Base-by-base conservation (phyloP, 2,113 vertebrate genomes). In the Zonotrichia leucophrys region DNA sequence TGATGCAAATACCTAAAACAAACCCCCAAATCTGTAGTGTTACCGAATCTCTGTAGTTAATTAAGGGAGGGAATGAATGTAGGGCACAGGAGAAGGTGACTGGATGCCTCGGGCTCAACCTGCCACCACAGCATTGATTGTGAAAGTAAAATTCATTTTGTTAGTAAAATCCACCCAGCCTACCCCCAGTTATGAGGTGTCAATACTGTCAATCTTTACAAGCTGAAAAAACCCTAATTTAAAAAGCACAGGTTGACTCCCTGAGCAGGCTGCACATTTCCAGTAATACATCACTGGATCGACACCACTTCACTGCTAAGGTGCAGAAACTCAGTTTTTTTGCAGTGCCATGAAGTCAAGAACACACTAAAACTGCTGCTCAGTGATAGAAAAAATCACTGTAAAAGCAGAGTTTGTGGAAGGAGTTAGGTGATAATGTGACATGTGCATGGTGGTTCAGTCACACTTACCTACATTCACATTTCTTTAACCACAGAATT, bases 311-410 rank as follows among this genome's bases (percentile, higher is more conserved):
- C 78, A 58, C 42, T 79, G 87, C 76, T 74, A 73, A 86, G 81
- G 78, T 90, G 66, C 78, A 94, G 92, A 82, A 96, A 92, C 87
- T 83, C 83, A 81, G 77, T 94, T 92, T 95, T 75, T 81, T 94
- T 91, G 64, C 73, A 53, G 70, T 55, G 75, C 55, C 52, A 58
- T 3, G 33, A 91, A 96, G 78, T 76, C 83, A 90, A 89, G 35
- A 30, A n/a, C 25, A 10, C 46, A 74, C 69, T 84, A 63, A 90
- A 94, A 84, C 23, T 80, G 53, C 69, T 88, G 53, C 84, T 92
- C 79, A 67, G 66, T 39, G 44, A 31, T 39, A 60, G 55, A 25
- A 78, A 88, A 95, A 92, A 90, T 60, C 41, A 42, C 74, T 73
- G 63, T 41, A 67, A 75, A 85, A 77, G 21, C 47, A 77, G 47